Evolutionary conservation across 2,888 invertebrate species (phyloP).

Genomic region (Diaphora mendica): DNA sequence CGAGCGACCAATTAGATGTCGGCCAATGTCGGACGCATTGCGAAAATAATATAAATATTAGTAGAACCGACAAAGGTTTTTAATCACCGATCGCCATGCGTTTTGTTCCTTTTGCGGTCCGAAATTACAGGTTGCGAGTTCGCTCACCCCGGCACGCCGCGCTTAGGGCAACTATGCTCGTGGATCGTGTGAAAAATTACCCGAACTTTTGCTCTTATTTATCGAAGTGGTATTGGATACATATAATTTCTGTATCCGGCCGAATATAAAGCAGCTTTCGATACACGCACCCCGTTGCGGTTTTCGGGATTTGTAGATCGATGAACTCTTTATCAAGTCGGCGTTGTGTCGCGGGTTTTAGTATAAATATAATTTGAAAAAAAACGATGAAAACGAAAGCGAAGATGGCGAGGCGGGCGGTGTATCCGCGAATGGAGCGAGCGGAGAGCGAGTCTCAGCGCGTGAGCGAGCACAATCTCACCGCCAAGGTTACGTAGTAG

Average conservation of each 20-base stretch:
- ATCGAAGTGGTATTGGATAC: constrained; percentile 80
- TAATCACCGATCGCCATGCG: constrained; percentile 84
- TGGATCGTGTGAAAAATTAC: constrained; percentile 86
- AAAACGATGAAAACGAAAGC: constrained; percentile 79
- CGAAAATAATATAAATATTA: constrained; percentile 86
- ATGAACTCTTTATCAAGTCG: constrained; percentile 44
- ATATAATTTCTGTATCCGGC: constrained; percentile 79
- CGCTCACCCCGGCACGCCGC: constrained; percentile 81
- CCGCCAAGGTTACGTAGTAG: constrained; percentile 45
- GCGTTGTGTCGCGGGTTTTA: constrained; percentile 42
- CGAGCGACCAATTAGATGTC: constrained; percentile 84
- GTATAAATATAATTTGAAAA: constrained; percentile 63
- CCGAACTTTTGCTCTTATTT: constrained; percentile 81
- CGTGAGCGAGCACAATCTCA: constrained; percentile 59
- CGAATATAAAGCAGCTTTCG: constrained; percentile 59
- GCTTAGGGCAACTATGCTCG: constrained; percentile 84
- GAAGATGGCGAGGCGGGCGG: constrained; percentile 39
- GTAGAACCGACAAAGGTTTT: constrained; percentile 87
- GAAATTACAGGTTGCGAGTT: constrained; percentile 85
- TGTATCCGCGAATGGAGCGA: constrained; percentile 41
- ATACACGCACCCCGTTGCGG: constrained; percentile 55
- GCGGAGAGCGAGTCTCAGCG: constrained; percentile 40
- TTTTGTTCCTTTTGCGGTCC: constrained; percentile 86
- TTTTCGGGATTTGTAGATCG: constrained; percentile 48
- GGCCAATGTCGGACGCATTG: constrained; percentile 84